Evolutionary conservation across 2,113 vertebrate species (phyloP), one percentile per base, ranked within the genome.

Genomic region (Nyctibius bracteatus): DNA sequence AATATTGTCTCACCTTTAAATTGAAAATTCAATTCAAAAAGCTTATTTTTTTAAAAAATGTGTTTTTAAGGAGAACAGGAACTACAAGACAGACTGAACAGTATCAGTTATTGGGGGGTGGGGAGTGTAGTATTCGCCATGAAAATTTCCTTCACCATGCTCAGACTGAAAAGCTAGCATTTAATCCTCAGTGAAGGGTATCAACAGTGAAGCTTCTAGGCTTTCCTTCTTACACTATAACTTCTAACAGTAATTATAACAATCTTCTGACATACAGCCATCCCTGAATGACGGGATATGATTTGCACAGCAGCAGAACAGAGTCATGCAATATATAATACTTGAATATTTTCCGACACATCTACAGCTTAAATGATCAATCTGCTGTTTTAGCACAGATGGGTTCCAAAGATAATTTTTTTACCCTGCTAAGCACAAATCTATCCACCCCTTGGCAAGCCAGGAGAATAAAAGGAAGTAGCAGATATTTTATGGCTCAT

Each of bases 351-450:
- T 6, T 78, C 51, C 37, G 82, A 1, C 43, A 55, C 67, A 22
- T 73, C 70, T 43, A 58, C 20, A 55, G 43, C 19, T 63, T 22
- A 65, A 88, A 31, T 8, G 20, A 57, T 46, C 17, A 49, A n/a
- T 41, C 47, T 90, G 86, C 55, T 94, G 72, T 3, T 94, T 84
- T 74, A 90, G 75, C 86, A 90, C 0, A 86, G 65, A 89, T 75
- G 47, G 7, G 44, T 57, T 74, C 39, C 72, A 86, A 83, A 92
- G 80, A 88, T 46, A 75, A n/a, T 28, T 88, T 58, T 96, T 82
- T 51, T 51, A 79, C 27, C 65, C 66, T 87, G 41, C 86, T 94
- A 92, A 96, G 91, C 88, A 95, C 65, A 87, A 88, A 86, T 72
- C 57, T 93, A 84, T 25, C 41, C 27, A 25, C 6, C 44, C 14